A percentile compares a stretch with the other conserved stretches of the same genome.
phyloP scores from a whole-genome alignment of 2,888 invertebrate species.

The Rhabditophanes sp. region DNA sequence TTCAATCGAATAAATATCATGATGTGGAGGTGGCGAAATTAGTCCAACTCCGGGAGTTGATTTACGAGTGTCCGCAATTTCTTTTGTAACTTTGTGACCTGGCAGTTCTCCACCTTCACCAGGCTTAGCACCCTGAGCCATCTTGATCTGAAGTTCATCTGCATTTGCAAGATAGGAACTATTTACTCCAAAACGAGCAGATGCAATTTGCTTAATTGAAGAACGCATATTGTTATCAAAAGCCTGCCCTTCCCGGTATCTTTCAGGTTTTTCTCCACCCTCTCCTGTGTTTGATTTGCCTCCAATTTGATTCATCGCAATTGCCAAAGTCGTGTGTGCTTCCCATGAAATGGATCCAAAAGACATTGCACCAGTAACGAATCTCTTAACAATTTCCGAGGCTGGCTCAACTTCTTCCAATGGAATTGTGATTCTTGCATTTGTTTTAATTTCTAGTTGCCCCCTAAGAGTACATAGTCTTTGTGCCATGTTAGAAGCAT shows the following conservation, averaged over 20 bases:
- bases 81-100: conserved; percentile 69
- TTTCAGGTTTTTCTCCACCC: conserved; percentile 60
- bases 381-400: conserved; percentile 80
- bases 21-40: conserved; percentile 96
- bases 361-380: conserved; percentile 82
- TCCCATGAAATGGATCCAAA: conserved; percentile 91
- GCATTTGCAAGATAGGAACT: conserved; percentile 90
- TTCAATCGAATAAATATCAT: conserved; percentile 98
- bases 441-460: conserved; percentile 67
- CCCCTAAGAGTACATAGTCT: conserved; percentile 63
- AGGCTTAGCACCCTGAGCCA: conserved; percentile 95
- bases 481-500: conserved; percentile 70
- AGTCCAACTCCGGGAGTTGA: conserved; percentile 90
- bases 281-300: conserved; percentile 98
- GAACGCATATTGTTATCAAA: conserved; percentile 68
- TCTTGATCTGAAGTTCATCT: conserved; percentile 95
- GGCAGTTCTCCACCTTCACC: conserved; percentile 96
- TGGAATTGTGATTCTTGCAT: conserved; percentile 62
- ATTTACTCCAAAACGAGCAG: conserved; percentile 93
- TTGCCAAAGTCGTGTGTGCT: conserved; percentile 79
- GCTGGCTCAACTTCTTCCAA: conserved; percentile 79
- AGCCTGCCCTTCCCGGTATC: conserved; percentile 58
- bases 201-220: conserved; percentile 91
- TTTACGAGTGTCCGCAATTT: conserved; percentile 82
- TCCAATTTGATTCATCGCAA: conserved; percentile 90